These are phyloP conservation scores for Ambastaia sidthimunki DNA, from an alignment of 2,797 vertebrate genomes.

Conservation along the genomic window DNA sequence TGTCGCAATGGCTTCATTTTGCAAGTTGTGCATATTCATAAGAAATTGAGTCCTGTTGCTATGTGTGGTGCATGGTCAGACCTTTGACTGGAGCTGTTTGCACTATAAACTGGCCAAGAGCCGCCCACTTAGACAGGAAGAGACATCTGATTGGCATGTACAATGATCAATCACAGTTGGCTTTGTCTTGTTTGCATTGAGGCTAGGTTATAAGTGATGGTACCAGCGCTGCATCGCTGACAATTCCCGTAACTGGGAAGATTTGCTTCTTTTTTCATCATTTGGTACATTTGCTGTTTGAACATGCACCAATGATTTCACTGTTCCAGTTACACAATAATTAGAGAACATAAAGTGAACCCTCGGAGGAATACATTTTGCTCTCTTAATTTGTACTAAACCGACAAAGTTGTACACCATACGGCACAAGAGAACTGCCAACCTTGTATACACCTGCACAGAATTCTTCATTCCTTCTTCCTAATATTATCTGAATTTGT, in stretches of 20 bases:
- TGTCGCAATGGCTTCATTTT: background rate
- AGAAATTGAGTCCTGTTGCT: background rate
- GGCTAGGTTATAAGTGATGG: background rate
- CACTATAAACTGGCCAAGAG: background rate
- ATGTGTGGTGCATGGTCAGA: background rate
- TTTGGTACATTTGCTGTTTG: constrained; percentile 8
- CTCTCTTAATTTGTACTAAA: background rate
- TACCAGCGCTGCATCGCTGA: constrained; percentile 9
- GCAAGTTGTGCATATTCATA: constrained; percentile 1
- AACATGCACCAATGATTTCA: constrained; percentile 8
- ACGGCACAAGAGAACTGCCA: constrained; percentile 8
- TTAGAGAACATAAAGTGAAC: constrained; percentile 18
- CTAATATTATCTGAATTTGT: constrained; percentile 1
- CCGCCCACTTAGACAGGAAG: background rate
- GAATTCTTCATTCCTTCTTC: background rate
- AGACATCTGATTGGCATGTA: background rate
- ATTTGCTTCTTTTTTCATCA: constrained; percentile 21
- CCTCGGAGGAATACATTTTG: background rate
- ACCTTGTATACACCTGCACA: background rate
- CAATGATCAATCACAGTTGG: background rate
- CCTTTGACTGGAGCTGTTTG: background rate
- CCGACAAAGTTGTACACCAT: background rate
- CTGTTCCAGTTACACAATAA: constrained; percentile 19
- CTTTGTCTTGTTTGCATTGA: background rate
- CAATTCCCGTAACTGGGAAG: constrained; percentile 34